phyloP scores from a whole-genome alignment of 2,113 vertebrate species.

The Cygnus buccinator region DNA sequence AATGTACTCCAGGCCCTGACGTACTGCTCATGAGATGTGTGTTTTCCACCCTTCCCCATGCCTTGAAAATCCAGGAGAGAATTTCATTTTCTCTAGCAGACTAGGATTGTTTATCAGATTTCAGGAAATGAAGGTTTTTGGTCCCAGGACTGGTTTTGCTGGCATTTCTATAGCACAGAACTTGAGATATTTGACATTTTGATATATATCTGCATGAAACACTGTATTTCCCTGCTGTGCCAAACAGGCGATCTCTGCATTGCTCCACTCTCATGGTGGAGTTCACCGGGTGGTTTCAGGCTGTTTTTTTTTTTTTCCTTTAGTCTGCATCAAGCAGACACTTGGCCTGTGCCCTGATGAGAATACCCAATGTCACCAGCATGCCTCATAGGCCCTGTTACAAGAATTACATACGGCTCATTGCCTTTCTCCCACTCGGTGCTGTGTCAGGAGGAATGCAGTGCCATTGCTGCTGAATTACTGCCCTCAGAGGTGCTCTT shows the following conservation, averaged over 20 bases:
- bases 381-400: background rate
- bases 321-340: rapidly evolving
- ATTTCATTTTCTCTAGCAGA: background rate
- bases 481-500: background rate
- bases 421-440: background rate
- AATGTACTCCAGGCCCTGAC: background rate
- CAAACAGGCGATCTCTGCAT: background rate
- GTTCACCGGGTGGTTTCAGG: rapidly evolving
- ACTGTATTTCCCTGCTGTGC: background rate
- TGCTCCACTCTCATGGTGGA: rapidly evolving
- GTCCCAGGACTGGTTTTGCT: background rate
- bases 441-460: background rate
- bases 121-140: background rate
- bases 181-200: background rate
- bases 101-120: background rate
- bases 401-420: background rate
- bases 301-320: background rate
- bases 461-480: background rate
- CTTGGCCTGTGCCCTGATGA: background rate
- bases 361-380: background rate
- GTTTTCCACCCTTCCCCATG: background rate
- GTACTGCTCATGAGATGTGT: background rate
- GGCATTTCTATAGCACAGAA: background rate
- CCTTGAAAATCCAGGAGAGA: background rate
- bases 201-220: background rate